Base-by-base conservation (phyloP, 2,888 invertebrate species). In the Ichneumoninae sp. region DNA sequence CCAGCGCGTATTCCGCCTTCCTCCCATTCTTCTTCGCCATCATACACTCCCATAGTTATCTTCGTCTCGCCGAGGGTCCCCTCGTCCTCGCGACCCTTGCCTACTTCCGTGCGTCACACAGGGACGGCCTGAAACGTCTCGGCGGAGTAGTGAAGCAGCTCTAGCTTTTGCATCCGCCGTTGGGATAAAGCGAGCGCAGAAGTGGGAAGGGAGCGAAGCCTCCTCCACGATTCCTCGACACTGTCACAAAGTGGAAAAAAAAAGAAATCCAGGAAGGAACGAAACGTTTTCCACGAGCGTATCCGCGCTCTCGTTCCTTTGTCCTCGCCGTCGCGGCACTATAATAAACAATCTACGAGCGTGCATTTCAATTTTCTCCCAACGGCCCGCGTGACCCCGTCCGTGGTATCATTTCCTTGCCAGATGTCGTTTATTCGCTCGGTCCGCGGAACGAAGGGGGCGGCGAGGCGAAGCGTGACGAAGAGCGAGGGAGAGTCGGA, bases 341-440 rank as follows among this genome's bases (percentile, higher is more conserved):
- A 26, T 40, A 57, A 57, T 66, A 47, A 68, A 74, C 80, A 73
- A 80, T 73, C 71, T 74, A 13, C 74, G 63, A 40, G 26, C 66
- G 44, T 22, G 73, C 66, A 66, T 73, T 80, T 80, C 40, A 54
- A 73, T 74, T 80, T 47, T 44, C 44, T 74, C 47, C 13, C 22
- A 44, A 47, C 44, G 57, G 44, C 16, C 22, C 19, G 13, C 13
- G 19, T 7, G 44, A 52, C 40, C 69, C 52, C 70, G 52, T 66
- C 63, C 30, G 33, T 5, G 57, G 52, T 47, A 71, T 81, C 63
- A 81, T 75, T 65, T 76, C 70, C 57, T 54, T 71, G 19, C 44
- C 50, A 22, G 71, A 76, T 76, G 70, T n/a, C 76, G 76, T 76
- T 76, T 75, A 54, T 70, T 54, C 30, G 40, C 36, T 16, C 16